Evolutionary conservation across 92 coral and sea anemone species (phyloP).

Genomic region (Epizoanthus illoricatus): DNA sequence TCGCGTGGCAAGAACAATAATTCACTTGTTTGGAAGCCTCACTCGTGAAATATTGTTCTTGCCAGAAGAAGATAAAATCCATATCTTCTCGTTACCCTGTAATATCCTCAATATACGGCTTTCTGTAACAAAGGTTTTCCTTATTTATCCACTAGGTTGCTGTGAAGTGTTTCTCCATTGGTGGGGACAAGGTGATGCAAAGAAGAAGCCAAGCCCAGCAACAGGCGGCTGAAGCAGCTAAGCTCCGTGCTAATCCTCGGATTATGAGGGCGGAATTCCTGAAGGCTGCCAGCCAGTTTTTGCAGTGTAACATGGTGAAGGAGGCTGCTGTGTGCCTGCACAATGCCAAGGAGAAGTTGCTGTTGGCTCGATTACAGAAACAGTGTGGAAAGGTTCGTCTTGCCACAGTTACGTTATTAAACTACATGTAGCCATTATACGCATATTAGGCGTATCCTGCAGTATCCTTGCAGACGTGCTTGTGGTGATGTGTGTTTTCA

Average conservation of each 20-base stretch:
- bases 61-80: no score
- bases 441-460: no score
- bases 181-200: constrained; percentile 64
- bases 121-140: no score
- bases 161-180: constrained; percentile 75
- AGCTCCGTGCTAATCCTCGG: constrained; percentile 67
- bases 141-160: constrained; percentile 42
- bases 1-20: no score
- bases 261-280: constrained; percentile 64
- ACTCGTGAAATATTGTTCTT: no score
- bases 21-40: no score
- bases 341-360: constrained; percentile 76
- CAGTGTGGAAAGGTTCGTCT: constrained; percentile 70
- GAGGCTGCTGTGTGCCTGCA: constrained; percentile 81
- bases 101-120: no score
- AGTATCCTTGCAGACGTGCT: no score
- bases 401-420: background rate
- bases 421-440: background rate
- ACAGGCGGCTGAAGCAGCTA: constrained; percentile 77
- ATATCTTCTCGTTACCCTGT: no score
- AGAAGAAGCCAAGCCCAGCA: constrained; percentile 80
- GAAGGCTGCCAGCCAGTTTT: constrained; percentile 78
- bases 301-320: constrained; percentile 74
- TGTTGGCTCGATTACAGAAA: constrained; percentile 69
- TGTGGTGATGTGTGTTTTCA: no score